Conservation (phyloP, 2,888 invertebrate genomes). For the Rosalia funebris region DNA sequence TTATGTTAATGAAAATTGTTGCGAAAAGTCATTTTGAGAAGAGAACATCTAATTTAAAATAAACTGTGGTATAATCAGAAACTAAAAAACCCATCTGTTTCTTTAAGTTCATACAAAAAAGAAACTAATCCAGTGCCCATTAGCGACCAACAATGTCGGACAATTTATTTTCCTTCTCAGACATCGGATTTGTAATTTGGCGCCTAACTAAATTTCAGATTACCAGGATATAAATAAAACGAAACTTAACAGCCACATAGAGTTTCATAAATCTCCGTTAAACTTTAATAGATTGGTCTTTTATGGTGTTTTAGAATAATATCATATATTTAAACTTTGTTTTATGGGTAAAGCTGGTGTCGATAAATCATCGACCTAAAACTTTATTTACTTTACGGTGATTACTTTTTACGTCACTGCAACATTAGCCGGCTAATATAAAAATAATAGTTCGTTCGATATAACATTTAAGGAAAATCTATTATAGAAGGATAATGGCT, state of each 20-base stretch:
- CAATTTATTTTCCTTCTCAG: background rate
- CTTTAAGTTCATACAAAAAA: no score
- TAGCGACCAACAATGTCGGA: background rate
- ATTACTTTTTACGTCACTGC: conserved; percentile 11
- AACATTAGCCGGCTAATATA: conserved; percentile 2
- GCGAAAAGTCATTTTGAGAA: no score
- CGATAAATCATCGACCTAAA: conserved; percentile 8
- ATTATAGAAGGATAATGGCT: no score
- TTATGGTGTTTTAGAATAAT: conserved; percentile 1
- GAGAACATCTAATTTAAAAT: no score
- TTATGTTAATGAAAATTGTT: no score
- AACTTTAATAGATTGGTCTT: conserved; percentile 1
- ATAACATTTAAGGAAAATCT: no score
- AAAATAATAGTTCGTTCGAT: background rate
- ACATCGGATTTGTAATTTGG: background rate
- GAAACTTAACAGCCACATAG: background rate
- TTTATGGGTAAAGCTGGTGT: conserved; percentile 1
- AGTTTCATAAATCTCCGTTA: conserved; percentile 4
- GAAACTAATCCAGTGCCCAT: background rate
- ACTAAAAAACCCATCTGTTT: no score
- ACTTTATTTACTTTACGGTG: conserved; percentile 15
- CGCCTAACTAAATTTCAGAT: background rate
- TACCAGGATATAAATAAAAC: background rate
- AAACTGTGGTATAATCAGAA: no score
- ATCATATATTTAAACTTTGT: conserved; percentile 3